Evolutionary conservation across 2,113 vertebrate species (phyloP).

Genomic region (Bungarus multicinctus): DNA sequence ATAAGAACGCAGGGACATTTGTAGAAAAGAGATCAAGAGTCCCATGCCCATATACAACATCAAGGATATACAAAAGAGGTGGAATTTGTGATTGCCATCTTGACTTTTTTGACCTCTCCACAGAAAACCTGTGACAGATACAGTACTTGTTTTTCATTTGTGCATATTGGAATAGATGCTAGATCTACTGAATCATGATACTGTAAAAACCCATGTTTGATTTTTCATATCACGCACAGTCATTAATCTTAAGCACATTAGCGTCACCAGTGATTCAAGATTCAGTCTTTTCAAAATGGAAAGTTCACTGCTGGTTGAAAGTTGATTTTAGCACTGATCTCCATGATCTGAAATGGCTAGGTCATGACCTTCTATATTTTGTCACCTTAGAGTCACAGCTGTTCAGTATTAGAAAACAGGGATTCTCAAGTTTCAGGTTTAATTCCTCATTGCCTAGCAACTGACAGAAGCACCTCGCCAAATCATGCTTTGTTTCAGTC

Average conservation of each 20-base stretch:
- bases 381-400: not conserved
- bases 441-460: constrained; percentile 53
- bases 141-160: not conserved
- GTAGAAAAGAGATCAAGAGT: not conserved
- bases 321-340: not conserved
- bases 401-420: not conserved
- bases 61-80: not conserved
- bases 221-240: not conserved
- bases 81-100: not conserved
- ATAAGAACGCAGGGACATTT: not conserved
- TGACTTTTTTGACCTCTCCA: not conserved
- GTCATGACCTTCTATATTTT: not conserved
- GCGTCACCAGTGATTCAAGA: not conserved
- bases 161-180: not conserved
- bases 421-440: constrained; percentile 26
- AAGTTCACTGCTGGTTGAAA: not conserved
- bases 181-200: not conserved
- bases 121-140: not conserved
- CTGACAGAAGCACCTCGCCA: not conserved
- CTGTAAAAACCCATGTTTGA: not conserved
- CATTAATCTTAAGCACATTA: not conserved
- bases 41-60: not conserved
- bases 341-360: not conserved
- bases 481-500: constrained; percentile 11
- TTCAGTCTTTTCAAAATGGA: not conserved